Evolutionary conservation across 1,140 invertebrate genomes (phyloP), one percentile per base, ranked within the genome.

Genomic region (Acarapis woodi): DNA sequence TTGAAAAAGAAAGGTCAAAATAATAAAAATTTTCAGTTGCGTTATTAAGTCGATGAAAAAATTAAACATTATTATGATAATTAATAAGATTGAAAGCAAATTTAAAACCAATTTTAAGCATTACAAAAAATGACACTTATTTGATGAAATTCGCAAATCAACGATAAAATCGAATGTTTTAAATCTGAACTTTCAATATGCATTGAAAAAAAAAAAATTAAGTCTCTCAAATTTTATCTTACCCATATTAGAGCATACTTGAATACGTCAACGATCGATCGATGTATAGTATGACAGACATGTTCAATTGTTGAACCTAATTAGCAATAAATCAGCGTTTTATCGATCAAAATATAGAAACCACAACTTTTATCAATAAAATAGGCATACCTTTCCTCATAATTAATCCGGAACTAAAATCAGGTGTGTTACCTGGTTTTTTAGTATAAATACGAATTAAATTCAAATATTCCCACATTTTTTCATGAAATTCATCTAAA

Each of bases 211-310:
- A 35, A 20, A 26, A 26, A 26, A 26, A 26, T 26, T 26, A 26
- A 6, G 6, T 8, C 6, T 6, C 6, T 6, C 25, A 8, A 8
- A 6, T 6, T 26, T 6, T 8, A 22, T 56, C 58, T 55, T 58
- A 72, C 71, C 88, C 88, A 96, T 43, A 96, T 87, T 39, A 96
- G 63, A 32, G 77, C 87, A 60, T 94, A 97, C 63, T 93, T 90
- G 49, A 94, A 90, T 49, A 79, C 70, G 30, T 67, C 66, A 21
- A 71, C 78, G 42, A 99, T 62, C 9, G 78, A 79, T 41, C 90
- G 67, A 60, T 99, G 93, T 49, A 99, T 87, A 3, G 72, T 63
- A 61, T 97, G 90, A 52, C 93, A 99, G 51, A 94, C 85, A 58
- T 94, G 82, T 57, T 93, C 83, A 16, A 90, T 75, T 24, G 71